Evolutionary conservation across 1,140 invertebrate genomes (phyloP), one percentile per base, ranked within the genome.

Genomic region (Heliconius nattereri): DNA sequence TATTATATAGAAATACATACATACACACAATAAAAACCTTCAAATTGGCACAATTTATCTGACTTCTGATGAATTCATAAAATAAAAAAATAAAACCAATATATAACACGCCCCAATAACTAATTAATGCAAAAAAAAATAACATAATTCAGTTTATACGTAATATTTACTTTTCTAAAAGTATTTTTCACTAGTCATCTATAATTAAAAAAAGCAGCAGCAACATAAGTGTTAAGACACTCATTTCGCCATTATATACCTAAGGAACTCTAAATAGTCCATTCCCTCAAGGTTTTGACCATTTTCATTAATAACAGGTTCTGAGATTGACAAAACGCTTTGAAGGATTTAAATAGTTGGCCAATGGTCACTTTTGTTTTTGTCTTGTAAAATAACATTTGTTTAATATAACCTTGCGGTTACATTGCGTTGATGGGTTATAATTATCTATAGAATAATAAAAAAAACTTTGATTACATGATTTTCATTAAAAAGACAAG

Each of bases 301-400:
- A 82, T 84, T 87, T 87, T 87, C 5, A 45, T 78, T 91, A 89
- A 89, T 88, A 86, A 88, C 84, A 88, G 26, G 78, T 75, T 89
- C 76, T 84, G 83, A 75, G 54, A 80, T 86, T 88, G 90, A 90
- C 90, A 92, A 86, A 91, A 89, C 83, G 87, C 73, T 88, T 84
- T 79, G 79, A 84, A 85, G 83, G 83, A 83, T 86, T 89, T 87
- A 85, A 87, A 81, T 80, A 85, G 85, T 86, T 16, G 60, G 60
- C 23, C 79, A 75, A 79, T 74, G 71, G 23, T 75, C 72, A 73
- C 45, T 73, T 79, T 81, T 78, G 60, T 66, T 81, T 83, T 83
- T 79, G 78, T 82, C 45, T 78, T 16, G 66, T 83, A 83, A 83
- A 81, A 79, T 71, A 75, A 35, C 79, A 76, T 78, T 83, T 79